A percentile compares a stretch with the other conserved stretches of the same genome.
phyloP scores from a whole-genome alignment of 2,888 invertebrate genomes.

The Cybosia mesomella region DNA sequence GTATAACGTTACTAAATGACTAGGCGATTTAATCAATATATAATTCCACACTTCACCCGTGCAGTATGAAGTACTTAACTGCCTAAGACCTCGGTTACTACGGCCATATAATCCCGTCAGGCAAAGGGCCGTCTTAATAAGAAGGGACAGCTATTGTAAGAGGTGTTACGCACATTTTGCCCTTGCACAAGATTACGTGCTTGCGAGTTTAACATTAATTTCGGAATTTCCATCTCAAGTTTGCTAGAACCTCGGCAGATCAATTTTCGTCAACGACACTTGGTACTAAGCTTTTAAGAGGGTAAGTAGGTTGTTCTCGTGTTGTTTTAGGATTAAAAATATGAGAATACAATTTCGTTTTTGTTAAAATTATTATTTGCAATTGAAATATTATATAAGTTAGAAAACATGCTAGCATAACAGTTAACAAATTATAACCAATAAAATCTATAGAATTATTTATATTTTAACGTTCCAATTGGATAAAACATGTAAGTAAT shows the following conservation, averaged over 20 bases:
- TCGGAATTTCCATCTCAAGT: conserved; percentile 68
- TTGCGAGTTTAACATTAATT: conserved; percentile 75
- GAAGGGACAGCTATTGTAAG: conserved; percentile 78
- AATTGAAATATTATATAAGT: conserved; percentile 5
- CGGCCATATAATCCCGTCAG: conserved; percentile 67
- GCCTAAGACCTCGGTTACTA: conserved; percentile 62
- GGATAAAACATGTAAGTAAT: too few species aligned
- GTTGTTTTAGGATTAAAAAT: conserved; percentile 27
- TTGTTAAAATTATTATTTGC: not conserved
- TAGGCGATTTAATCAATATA: conserved; percentile 63
- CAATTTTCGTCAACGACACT: conserved; percentile 52
- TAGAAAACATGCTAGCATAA: not conserved
- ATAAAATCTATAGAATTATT: too few species aligned
- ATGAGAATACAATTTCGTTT: not conserved
- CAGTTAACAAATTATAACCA: too few species aligned
- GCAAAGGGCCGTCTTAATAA: conserved; percentile 54
- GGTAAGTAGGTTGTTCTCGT: conserved; percentile 34
- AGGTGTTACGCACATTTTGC: conserved; percentile 76
- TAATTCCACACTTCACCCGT: conserved; percentile 56
- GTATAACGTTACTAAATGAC: conserved; percentile 27
- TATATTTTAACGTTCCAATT: too few species aligned
- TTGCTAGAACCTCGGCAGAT: conserved; percentile 50
- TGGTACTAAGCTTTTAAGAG: conserved; percentile 37
- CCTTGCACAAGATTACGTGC: conserved; percentile 73
- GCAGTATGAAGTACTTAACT: conserved; percentile 58